Conservation (phyloP, 2,113 vertebrate genomes). For the Leptobrachium leishanense region DNA sequence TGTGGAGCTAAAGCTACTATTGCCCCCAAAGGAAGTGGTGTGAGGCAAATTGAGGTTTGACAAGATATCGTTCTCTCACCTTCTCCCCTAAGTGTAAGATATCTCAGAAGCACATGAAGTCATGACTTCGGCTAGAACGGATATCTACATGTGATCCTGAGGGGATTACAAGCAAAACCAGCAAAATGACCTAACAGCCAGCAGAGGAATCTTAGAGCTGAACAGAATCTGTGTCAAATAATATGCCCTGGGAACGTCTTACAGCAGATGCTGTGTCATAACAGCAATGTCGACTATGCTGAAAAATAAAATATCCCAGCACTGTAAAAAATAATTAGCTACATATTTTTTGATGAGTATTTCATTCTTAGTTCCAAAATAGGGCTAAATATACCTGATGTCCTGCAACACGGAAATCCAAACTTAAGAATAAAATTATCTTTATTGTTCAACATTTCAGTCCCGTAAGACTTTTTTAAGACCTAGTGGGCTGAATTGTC, state of each 20-base stretch:
- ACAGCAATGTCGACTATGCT: conserved; percentile 8
- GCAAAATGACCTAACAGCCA: conserved; percentile 32
- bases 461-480: too few species aligned
- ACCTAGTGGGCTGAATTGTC: too few species aligned
- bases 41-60: neutral
- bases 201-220: conserved; percentile 23
- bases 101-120: conserved; percentile 16
- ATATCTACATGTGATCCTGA: conserved; percentile 24
- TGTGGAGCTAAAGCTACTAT: conserved; percentile 33
- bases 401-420: too few species aligned
- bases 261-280: conserved; percentile 16
- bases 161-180: conserved; percentile 34
- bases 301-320: neutral
- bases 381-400: too few species aligned
- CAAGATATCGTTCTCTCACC: neutral
- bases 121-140: conserved; percentile 17
- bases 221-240: conserved; percentile 23
- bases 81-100: conserved; percentile 11
- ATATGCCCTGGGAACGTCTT: conserved; percentile 31
- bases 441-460: too few species aligned
- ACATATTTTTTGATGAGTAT: too few species aligned
- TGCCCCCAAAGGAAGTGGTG: conserved; percentile 19
- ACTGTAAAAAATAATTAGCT: neutral
- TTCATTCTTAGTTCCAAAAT: too few species aligned
- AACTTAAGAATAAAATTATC: too few species aligned